Evolutionary conservation across 2,113 vertebrate genomes (phyloP).

Genomic region (Epinephelus lanceolatus): DNA sequence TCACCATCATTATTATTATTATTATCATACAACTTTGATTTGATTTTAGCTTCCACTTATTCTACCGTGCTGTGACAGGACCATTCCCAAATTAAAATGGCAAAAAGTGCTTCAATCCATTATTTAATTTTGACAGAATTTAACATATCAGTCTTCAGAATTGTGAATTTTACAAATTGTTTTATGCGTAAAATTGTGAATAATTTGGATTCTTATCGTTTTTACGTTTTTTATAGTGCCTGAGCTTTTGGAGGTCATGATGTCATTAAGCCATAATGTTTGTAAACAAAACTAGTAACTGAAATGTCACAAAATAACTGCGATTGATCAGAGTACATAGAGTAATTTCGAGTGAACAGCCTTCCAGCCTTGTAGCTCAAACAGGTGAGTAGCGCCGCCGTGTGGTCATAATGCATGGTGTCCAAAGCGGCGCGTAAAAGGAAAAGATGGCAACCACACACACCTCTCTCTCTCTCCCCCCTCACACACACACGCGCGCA

Average conservation of each 20-base stretch:
- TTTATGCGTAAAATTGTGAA: not conserved
- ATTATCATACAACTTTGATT: not conserved
- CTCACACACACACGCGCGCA: not conserved
- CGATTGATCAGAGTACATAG: no score
- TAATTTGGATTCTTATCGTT: not conserved
- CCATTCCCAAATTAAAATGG: not conserved
- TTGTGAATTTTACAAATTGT: not conserved
- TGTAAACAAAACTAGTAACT: not conserved
- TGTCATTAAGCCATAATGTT: not conserved
- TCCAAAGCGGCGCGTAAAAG: not conserved
- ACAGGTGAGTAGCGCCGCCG: slow-evolving; percentile 68
- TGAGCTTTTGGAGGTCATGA: not conserved
- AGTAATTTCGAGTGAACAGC: not conserved
- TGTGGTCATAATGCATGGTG: slow-evolving; percentile 46
- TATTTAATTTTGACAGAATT: not conserved
- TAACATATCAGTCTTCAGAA: not conserved
- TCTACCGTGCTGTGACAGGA: not conserved
- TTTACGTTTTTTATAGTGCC: not conserved
- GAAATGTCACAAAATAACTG: not conserved
- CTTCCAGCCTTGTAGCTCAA: not conserved
- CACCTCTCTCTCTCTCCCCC: not conserved
- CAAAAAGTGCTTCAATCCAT: no score
- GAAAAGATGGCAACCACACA: not conserved
- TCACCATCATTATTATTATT: no score
- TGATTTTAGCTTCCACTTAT: not conserved